These are phyloP conservation scores for Leptonema lineaticorne DNA, from an alignment of 1,140 invertebrate genomes.

Conservation along the genomic window DNA sequence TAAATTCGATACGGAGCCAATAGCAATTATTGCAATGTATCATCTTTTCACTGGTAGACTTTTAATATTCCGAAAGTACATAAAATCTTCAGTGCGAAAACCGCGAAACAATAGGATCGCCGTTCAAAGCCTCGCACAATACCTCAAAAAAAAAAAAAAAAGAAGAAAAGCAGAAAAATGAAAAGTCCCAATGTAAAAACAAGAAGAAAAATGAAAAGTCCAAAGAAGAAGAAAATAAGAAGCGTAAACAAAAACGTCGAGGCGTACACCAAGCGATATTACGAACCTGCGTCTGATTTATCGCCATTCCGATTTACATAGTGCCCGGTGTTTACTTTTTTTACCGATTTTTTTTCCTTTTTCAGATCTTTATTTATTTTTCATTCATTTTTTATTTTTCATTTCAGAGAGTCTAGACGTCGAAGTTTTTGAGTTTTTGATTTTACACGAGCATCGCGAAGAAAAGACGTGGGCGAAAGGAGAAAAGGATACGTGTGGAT, in stretches of 20 bases:
- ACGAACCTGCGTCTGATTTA: not conserved
- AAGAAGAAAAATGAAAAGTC: not conserved
- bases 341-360: not conserved
- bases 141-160: not conserved
- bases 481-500: not conserved
- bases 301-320: constrained; percentile 10
- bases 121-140: not conserved
- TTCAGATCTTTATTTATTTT: not conserved
- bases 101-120: not conserved
- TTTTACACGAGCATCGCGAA: not conserved
- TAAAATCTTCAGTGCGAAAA: too few species aligned
- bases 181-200: not conserved
- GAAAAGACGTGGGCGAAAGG: not conserved
- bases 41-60: too few species aligned
- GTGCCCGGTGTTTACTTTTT: not conserved
- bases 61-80: too few species aligned
- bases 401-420: too few species aligned
- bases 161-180: not conserved
- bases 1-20: too few species aligned
- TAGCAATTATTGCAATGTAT: too few species aligned
- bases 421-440: too few species aligned
- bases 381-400: too few species aligned
- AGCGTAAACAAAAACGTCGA: too few species aligned
- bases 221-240: too few species aligned
- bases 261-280: not conserved